Conservation (phyloP, 2,888 invertebrate species). For the Meandrusa payeni region DNA sequence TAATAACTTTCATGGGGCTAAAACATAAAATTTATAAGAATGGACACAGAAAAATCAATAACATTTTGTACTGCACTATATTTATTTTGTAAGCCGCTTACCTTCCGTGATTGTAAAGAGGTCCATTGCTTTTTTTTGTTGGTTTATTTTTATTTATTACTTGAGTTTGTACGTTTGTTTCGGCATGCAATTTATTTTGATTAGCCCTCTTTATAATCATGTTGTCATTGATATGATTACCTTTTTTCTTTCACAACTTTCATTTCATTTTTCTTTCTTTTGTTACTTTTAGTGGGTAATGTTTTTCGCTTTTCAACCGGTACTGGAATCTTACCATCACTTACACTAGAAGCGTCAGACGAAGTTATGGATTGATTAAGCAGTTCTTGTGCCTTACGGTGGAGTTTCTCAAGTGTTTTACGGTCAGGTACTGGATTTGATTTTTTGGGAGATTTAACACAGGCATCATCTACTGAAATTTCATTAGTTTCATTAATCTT, state of each 20-base stretch:
- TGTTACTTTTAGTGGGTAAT: constrained; percentile 9
- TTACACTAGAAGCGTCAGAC: constrained; percentile 50
- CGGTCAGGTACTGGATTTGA: constrained; percentile 39
- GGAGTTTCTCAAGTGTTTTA: constrained; percentile 58
- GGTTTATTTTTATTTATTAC: constrained; percentile 26
- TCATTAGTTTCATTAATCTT: constrained; percentile 21
- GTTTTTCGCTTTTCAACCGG: constrained; percentile 8
- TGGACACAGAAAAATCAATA: constrained; percentile 16
- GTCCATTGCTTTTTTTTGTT: constrained; percentile 1
- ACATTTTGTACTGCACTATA: not conserved
- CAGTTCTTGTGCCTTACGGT: constrained; percentile 67
- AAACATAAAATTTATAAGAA: constrained; percentile 24
- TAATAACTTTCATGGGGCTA: constrained; percentile 63
- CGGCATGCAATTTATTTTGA: constrained; percentile 16
- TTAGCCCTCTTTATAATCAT: constrained; percentile 26
- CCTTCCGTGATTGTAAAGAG: constrained; percentile 2
- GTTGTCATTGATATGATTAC: constrained; percentile 1
- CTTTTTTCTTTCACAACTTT: constrained; percentile 22
- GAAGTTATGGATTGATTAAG: constrained; percentile 55
- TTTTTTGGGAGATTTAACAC: constrained; percentile 29
- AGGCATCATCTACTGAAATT: constrained; percentile 18
- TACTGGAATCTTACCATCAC: constrained; percentile 31
- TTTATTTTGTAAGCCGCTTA: no score
- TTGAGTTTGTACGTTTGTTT: constrained; percentile 11
- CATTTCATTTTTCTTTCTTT: constrained; percentile 13